Conservation (phyloP, 2,888 invertebrate genomes). For the Aphrophora alni region DNA sequence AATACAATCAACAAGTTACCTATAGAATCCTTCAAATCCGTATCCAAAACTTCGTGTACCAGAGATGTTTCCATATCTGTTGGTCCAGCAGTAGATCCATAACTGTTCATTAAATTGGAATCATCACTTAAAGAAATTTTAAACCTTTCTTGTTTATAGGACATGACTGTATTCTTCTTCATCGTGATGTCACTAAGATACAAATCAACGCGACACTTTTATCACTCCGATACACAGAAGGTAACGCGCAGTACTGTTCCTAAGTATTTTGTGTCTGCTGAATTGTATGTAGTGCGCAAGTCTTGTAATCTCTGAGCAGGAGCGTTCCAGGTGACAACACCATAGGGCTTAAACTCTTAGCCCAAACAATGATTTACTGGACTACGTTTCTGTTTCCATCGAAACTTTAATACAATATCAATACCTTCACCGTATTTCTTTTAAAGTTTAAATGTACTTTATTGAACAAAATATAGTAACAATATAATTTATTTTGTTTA, state of each 20-base stretch:
- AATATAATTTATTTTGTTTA: too few species aligned
- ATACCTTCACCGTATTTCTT: too few species aligned
- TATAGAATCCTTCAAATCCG: background rate
- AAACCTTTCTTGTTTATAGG: slow-evolving; percentile 38
- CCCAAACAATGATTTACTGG: too few species aligned
- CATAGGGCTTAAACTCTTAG: too few species aligned
- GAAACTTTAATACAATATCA: too few species aligned
- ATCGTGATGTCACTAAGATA: background rate
- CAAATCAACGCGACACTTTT: background rate
- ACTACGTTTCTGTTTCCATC: too few species aligned
- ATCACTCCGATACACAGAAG: background rate
- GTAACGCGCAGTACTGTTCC: background rate
- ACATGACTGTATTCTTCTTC: background rate
- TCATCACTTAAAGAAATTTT: slow-evolving; percentile 38
- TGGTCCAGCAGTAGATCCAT: slow-evolving; percentile 15
- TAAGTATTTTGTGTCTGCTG: background rate
- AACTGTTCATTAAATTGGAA: slow-evolving; percentile 30
- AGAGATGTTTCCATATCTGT: background rate
- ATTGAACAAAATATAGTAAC: too few species aligned
- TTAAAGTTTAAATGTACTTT: too few species aligned
- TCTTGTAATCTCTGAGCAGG: background rate
- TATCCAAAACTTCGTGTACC: background rate
- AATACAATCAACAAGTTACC: background rate
- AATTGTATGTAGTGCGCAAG: background rate
- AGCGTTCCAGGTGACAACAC: background rate